A percentile compares a stretch with the other conserved stretches of the same genome.
These are phyloP conservation scores for Brenthis daphne DNA, from an alignment of 2,888 invertebrate species.

Conservation along the genomic window DNA sequence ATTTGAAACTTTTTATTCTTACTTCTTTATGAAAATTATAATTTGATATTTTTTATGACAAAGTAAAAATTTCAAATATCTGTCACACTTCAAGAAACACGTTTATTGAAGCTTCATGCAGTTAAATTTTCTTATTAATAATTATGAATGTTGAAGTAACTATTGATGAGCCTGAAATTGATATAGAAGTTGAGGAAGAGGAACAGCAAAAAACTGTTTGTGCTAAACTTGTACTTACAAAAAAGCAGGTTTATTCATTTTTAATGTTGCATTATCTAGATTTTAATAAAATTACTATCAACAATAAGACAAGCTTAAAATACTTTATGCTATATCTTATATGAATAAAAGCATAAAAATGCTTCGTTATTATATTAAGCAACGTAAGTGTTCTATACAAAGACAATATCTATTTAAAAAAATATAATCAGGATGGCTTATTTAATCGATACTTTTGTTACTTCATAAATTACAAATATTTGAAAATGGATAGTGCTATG, in stretches of 20 bases:
- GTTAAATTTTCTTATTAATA: slow-evolving; percentile 24
- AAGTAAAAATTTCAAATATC: too few relatives aligned
- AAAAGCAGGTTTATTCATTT: slow-evolving; percentile 56
- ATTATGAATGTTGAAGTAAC: slow-evolving; percentile 40
- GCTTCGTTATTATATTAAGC: background rate
- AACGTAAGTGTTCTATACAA: background rate
- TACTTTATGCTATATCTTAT: too few relatives aligned
- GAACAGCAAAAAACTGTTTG: slow-evolving; percentile 60
- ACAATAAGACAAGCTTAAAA: too few relatives aligned
- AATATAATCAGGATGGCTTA: slow-evolving; percentile 36
- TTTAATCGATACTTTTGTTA: slow-evolving; percentile 32
- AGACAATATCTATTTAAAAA: slow-evolving; percentile 2
- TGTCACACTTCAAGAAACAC: too few relatives aligned
- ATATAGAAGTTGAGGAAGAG: slow-evolving; percentile 47
- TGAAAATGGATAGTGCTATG: slow-evolving; percentile 49
- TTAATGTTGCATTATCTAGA: slow-evolving; percentile 4
- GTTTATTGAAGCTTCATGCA: too few relatives aligned
- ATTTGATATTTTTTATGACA: too few relatives aligned
- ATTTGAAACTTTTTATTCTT: too few relatives aligned
- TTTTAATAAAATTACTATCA: too few relatives aligned
- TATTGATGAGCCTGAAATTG: slow-evolving; percentile 36
- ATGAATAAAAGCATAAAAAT: background rate
- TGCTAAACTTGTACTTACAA: slow-evolving; percentile 57
- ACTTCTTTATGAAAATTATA: too few relatives aligned
- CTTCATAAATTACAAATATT: too few relatives aligned